Evolutionary conservation across 2,888 invertebrate species (phyloP).

Genomic region (Fabriciana adippe): DNA sequence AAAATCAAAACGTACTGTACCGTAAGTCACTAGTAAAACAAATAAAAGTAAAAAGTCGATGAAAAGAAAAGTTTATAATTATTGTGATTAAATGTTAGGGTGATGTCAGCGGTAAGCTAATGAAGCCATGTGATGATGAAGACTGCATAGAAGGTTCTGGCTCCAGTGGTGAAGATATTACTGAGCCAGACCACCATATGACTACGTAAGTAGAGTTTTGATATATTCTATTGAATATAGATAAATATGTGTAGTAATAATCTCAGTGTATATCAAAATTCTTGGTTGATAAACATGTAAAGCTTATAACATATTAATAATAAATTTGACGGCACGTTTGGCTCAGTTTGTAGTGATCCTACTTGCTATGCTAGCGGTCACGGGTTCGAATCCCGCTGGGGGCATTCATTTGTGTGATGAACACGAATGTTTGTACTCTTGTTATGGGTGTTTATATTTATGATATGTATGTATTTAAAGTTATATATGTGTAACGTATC

Average conservation of each 20-base stretch:
- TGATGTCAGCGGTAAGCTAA: constrained; percentile 64
- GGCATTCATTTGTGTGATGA: too few species aligned
- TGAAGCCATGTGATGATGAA: constrained; percentile 90
- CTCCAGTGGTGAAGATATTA: constrained; percentile 85
- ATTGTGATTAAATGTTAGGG: constrained; percentile 50
- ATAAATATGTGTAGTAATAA: not conserved
- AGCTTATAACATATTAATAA: not conserved
- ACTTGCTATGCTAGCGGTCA: too few species aligned
- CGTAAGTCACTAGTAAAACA: too few species aligned
- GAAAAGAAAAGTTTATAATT: not conserved
- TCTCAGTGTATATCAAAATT: not conserved
- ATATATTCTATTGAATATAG: not conserved
- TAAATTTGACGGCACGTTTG: not conserved
- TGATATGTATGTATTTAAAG: too few species aligned
- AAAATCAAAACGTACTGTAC: too few species aligned
- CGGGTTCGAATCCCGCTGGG: too few species aligned
- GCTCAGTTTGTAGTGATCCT: too few species aligned
- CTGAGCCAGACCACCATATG: constrained; percentile 85
- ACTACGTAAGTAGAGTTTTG: constrained; percentile 66
- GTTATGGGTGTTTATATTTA: too few species aligned
- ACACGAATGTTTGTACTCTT: too few species aligned
- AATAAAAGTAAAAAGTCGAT: not conserved
- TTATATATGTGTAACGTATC: too few species aligned
- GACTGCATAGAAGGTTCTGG: constrained; percentile 93
- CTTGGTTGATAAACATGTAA: not conserved